These are phyloP conservation scores for Maccullochella peelii DNA, from an alignment of 2,113 vertebrate species.

Conservation along the genomic window DNA sequence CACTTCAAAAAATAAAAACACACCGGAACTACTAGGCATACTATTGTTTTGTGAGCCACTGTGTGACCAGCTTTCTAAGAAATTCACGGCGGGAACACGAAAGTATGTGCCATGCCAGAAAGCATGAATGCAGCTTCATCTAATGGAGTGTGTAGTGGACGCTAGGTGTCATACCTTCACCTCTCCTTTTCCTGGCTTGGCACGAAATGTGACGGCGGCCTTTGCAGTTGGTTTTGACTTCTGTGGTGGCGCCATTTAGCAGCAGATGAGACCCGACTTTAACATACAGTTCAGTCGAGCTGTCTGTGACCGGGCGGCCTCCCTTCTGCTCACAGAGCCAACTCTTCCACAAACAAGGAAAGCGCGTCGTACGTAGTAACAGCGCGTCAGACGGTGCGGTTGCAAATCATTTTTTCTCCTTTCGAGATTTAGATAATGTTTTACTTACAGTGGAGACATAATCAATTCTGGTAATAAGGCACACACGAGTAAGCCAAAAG, in stretches of 20 bases:
- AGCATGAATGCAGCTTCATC: background rate
- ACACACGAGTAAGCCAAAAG: no score
- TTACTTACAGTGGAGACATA: background rate
- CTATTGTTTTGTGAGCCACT: background rate
- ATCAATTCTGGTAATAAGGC: background rate
- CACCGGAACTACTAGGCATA: background rate
- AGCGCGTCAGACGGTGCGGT: background rate
- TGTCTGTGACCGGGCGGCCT: background rate
- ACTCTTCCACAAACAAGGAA: background rate
- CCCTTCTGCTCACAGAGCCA: background rate
- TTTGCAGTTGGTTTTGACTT: background rate
- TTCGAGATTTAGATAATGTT: background rate
- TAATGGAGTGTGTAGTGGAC: background rate
- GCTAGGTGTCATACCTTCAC: constrained; percentile 68
- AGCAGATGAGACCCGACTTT: background rate
- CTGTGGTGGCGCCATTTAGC: constrained; percentile 21
- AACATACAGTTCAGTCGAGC: background rate
- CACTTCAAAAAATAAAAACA: background rate
- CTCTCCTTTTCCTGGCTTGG: constrained; percentile 1
- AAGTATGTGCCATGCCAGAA: no score
- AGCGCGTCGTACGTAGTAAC: background rate
- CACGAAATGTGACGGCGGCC: background rate
- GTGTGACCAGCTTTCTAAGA: background rate
- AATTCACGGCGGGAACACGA: background rate
- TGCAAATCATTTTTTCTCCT: background rate